Evolutionary conservation across 2,113 vertebrate species (phyloP).

Genomic region (Rhinolophus ferrumequinum): DNA sequence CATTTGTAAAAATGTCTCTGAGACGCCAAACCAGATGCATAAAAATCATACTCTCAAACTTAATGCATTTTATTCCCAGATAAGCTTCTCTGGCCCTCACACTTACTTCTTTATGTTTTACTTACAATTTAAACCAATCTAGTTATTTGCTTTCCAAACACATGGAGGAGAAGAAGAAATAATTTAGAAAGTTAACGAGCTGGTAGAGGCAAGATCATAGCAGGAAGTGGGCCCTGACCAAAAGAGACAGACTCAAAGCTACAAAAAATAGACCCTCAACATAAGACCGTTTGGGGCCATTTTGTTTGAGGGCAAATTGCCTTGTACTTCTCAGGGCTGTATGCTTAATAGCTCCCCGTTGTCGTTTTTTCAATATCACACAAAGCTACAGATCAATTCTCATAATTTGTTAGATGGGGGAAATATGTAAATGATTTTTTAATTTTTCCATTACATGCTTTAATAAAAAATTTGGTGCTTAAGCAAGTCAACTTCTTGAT

Average conservation of each 20-base stretch:
- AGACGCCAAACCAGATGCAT: constrained; percentile 3
- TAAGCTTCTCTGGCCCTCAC: background rate
- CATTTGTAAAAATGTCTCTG: constrained; percentile 17
- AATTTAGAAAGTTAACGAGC: constrained; percentile 37
- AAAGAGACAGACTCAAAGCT: background rate
- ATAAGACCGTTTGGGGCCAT: background rate
- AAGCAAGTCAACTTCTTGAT: background rate
- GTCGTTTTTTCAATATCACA: background rate
- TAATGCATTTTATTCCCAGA: background rate
- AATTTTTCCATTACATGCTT: background rate
- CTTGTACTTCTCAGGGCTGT: background rate
- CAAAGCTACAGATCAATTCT: background rate
- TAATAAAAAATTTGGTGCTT: background rate
- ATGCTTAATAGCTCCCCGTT: background rate
- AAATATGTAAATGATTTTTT: constrained; percentile 8
- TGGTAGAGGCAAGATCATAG: background rate
- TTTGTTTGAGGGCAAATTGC: background rate
- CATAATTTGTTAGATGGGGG: background rate
- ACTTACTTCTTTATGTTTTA: constrained; percentile 41
- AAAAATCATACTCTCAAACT: background rate
- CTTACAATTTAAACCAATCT: constrained; percentile 27
- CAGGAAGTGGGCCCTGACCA: background rate
- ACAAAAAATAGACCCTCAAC: background rate
- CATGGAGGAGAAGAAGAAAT: background rate
- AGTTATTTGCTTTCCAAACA: constrained; percentile 25